Evolutionary conservation across 2,888 invertebrate genomes (phyloP).

Genomic region (Archips xylosteana): DNA sequence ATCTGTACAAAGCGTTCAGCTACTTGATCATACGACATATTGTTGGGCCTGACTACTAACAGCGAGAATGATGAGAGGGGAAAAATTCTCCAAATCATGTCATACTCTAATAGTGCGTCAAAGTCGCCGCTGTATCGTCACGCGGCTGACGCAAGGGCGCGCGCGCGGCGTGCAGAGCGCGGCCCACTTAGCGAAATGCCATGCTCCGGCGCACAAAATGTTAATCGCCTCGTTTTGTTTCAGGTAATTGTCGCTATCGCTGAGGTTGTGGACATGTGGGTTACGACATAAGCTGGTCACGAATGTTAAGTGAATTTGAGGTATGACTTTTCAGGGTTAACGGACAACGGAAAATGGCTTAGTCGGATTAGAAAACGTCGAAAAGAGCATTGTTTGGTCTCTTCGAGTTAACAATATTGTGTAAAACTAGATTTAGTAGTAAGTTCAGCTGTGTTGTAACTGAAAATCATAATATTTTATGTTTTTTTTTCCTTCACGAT

Average conservation of each 20-base stretch:
- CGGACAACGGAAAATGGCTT: not conserved
- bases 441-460: too few species aligned
- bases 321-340: not conserved
- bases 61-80: not conserved
- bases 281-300: constrained; percentile 25
- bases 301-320: not conserved
- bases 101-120: constrained; percentile 46
- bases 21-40: too few species aligned
- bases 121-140: constrained; percentile 58
- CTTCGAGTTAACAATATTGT: too few species aligned
- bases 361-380: too few species aligned
- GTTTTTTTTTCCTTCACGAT: too few species aligned
- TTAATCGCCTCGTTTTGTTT: constrained; percentile 63
- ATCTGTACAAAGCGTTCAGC: too few species aligned
- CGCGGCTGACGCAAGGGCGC: constrained; percentile 70
- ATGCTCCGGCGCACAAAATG: constrained; percentile 58
- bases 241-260: constrained; percentile 61
- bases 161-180: constrained; percentile 62
- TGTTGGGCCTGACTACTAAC: too few species aligned
- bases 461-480: too few species aligned
- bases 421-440: too few species aligned
- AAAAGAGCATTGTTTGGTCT: too few species aligned
- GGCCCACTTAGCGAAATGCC: constrained; percentile 71
- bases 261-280: constrained; percentile 19
- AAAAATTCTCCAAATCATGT: not conserved